Evolutionary conservation across 2,797 vertebrate genomes (phyloP).

Genomic region (Oreonectes daqikongensis): DNA sequence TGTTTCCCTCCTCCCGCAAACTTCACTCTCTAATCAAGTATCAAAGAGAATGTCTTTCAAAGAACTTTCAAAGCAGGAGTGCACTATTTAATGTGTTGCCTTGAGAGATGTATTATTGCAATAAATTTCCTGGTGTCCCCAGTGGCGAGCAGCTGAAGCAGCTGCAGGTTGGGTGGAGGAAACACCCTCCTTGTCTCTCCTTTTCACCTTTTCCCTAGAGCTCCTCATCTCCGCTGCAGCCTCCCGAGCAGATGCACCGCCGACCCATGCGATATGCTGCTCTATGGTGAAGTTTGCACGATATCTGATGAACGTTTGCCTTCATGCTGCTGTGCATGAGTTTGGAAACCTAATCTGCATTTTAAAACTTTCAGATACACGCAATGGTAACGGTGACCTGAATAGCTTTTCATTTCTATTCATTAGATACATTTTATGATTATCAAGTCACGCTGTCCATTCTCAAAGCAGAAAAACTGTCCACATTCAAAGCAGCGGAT

Average conservation of each 20-base stretch:
- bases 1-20: slow-evolving; percentile 44
- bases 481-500: slow-evolving; percentile 22
- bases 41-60: slow-evolving; percentile 75
- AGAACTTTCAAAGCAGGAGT: slow-evolving; percentile 70
- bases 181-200: slow-evolving; percentile 26
- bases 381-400: background rate
- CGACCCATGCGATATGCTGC: background rate
- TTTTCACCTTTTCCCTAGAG: slow-evolving; percentile 22
- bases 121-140: slow-evolving; percentile 67
- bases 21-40: slow-evolving; percentile 75
- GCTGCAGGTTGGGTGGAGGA: slow-evolving; percentile 37
- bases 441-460: background rate
- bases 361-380: background rate
- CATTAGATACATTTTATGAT: slow-evolving; percentile 2
- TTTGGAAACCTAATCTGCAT: slow-evolving; percentile 10
- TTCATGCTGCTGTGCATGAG: slow-evolving; percentile 19
- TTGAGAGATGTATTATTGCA: slow-evolving; percentile 71
- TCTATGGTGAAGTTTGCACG: slow-evolving; percentile 1
- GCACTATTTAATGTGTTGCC: slow-evolving; percentile 71
- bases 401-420: slow-evolving; percentile 28
- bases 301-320: slow-evolving; percentile 17
- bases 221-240: background rate
- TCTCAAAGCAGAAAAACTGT: slow-evolving; percentile 28
- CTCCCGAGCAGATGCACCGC: slow-evolving; percentile 18
- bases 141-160: slow-evolving; percentile 45